A percentile compares a stretch with the other conserved stretches of the same genome.
Conservation (phyloP, 2,888 invertebrate species). For the Agriopis marginaria region DNA sequence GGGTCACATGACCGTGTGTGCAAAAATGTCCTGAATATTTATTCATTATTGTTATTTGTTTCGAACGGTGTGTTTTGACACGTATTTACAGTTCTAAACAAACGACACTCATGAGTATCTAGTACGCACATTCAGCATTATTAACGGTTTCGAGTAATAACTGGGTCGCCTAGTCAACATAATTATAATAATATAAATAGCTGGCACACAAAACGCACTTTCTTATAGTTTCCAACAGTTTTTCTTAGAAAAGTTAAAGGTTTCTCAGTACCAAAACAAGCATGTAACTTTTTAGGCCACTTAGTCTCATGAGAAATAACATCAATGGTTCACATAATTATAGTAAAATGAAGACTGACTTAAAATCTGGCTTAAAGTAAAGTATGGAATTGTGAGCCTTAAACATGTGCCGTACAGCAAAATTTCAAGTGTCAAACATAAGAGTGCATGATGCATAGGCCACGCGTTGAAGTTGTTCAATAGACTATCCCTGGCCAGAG, state of each 20-base stretch:
- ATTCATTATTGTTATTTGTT: no score
- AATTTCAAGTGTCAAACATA: background rate
- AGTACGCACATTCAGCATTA: background rate
- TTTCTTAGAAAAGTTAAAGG: background rate
- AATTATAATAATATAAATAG: background rate
- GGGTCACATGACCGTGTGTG: no score
- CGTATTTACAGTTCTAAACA: no score
- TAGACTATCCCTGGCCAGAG: no score
- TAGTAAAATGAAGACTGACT: background rate
- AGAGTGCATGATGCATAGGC: no score
- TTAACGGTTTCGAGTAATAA: background rate
- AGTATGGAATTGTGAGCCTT: background rate
- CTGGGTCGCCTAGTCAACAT: slow-evolving; percentile 5
- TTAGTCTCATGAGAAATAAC: background rate
- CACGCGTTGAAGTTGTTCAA: no score
- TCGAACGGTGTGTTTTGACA: no score
- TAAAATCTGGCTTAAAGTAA: no score
- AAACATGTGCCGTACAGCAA: background rate
- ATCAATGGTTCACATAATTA: background rate
- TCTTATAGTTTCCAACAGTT: background rate
- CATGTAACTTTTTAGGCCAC: background rate
- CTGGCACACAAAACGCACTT: background rate
- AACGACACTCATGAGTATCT: no score
- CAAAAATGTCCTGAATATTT: no score
- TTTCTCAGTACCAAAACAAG: background rate